A percentile compares a stretch with the other conserved stretches of the same genome.
Evolutionary conservation across 2,888 invertebrate genomes (phyloP).

Genomic region (Tetragonula carbonaria): DNA sequence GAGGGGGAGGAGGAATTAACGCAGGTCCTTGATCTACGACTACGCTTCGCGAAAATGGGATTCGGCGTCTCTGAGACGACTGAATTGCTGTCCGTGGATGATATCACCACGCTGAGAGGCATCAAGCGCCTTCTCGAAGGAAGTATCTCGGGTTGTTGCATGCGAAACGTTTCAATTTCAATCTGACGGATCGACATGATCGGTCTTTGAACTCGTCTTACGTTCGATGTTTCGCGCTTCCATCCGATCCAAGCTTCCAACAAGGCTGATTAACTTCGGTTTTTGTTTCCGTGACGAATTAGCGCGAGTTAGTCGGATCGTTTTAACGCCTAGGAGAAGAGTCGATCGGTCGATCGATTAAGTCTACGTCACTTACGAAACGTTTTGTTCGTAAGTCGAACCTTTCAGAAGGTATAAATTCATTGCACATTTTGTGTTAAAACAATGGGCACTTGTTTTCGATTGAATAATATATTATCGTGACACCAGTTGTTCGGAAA

Average conservation of each 20-base stretch:
- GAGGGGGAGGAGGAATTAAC: constrained; percentile 36
- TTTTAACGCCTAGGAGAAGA: too few species aligned
- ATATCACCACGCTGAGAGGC: neutral
- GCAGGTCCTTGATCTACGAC: constrained; percentile 43
- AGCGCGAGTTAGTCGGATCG: too few species aligned
- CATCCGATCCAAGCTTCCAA: too few species aligned
- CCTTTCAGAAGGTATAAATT: neutral
- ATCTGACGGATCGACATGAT: neutral
- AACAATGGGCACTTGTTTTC: too few species aligned
- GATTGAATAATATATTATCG: too few species aligned
- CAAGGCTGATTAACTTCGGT: too few species aligned
- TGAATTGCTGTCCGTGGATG: neutral
- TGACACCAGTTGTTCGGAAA: too few species aligned
- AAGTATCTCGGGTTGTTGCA: neutral
- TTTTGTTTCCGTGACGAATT: too few species aligned
- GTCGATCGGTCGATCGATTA: too few species aligned
- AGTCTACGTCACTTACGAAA: too few species aligned
- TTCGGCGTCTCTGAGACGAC: neutral
- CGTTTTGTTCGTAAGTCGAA: neutral
- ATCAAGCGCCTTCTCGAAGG: neutral
- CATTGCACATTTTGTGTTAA: too few species aligned
- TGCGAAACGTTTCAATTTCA: neutral
- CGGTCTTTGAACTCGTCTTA: neutral
- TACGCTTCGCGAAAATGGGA: constrained; percentile 14
- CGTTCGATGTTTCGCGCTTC: too few species aligned